Conservation (phyloP, 2,113 vertebrate species). For the Anthoscopus minutus region DNA sequence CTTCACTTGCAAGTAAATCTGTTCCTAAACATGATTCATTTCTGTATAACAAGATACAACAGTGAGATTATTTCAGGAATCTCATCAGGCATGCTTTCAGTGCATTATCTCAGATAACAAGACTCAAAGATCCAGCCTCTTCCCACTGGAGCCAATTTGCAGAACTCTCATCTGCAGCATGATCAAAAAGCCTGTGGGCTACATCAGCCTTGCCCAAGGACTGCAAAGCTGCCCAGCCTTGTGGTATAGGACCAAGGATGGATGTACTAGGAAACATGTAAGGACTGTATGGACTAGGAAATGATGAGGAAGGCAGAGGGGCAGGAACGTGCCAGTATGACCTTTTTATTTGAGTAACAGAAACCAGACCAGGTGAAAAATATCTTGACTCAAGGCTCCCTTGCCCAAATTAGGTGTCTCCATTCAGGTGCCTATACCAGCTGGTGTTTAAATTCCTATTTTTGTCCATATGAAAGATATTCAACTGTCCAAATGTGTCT, state of each 20-base stretch:
- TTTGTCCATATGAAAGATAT: neutral
- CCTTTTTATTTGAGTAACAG: neutral
- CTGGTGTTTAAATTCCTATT: neutral
- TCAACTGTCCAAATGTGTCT: neutral
- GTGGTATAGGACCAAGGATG: neutral
- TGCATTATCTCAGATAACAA: neutral
- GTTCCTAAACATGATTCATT: slow-evolving; percentile 44
- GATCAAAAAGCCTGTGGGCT: neutral
- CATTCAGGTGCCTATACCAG: neutral
- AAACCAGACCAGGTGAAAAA: neutral
- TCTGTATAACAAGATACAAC: slow-evolving; percentile 51
- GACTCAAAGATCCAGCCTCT: neutral
- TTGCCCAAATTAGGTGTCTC: neutral
- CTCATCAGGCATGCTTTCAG: neutral
- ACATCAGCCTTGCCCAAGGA: neutral
- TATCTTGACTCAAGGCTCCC: neutral
- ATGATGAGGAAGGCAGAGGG: neutral
- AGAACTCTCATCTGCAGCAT: neutral
- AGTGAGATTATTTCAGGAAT: slow-evolving; percentile 28
- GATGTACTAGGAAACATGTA: too few species aligned
- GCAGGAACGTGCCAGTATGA: neutral
- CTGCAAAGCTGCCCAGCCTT: neutral
- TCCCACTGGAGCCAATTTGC: neutral
- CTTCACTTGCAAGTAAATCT: neutral
- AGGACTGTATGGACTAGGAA: neutral